These are phyloP conservation scores for Acromyrmex heyeri DNA, from an alignment of 1,140 invertebrate genomes.

Conservation along the genomic window DNA sequence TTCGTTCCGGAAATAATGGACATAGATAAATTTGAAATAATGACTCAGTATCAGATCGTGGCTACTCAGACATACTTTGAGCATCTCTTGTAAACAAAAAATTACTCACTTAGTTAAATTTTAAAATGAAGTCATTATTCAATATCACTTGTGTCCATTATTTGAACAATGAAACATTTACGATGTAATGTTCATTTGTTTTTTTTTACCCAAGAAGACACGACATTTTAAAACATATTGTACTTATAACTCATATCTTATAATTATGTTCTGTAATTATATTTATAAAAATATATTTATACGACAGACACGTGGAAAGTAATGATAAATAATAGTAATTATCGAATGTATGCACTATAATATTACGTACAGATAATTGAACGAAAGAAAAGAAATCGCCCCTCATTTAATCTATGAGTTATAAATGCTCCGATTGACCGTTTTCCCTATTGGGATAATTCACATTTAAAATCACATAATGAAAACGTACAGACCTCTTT, in stretches of 20 bases:
- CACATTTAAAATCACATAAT: conserved; percentile 49
- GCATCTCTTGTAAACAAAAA: too few relatives aligned
- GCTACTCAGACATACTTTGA: too few relatives aligned
- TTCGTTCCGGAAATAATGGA: too few relatives aligned
- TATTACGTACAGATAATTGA: neutral
- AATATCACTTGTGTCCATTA: neutral
- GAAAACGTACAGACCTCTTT: conserved; percentile 40
- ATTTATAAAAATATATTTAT: neutral
- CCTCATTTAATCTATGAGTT: conserved; percentile 35
- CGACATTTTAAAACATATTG: neutral
- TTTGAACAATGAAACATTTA: neutral
- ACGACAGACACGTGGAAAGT: too few relatives aligned
- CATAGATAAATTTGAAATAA: too few relatives aligned
- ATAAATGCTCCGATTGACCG: conserved; percentile 31
- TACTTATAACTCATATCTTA: neutral
- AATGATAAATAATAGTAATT: neutral
- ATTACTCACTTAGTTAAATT: too few relatives aligned
- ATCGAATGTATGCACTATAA: neutral
- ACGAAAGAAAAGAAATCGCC: neutral
- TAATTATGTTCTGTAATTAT: neutral
- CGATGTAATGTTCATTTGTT: neutral
- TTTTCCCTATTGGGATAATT: conserved; percentile 10
- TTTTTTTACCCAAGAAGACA: neutral
- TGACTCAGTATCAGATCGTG: too few relatives aligned
- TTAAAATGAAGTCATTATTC: too few relatives aligned